Percentiles rank a stretch among this genome's conserved stretches.
phyloP scores from a whole-genome alignment of 2,888 invertebrate genomes.

The Myopa testacea region DNA sequence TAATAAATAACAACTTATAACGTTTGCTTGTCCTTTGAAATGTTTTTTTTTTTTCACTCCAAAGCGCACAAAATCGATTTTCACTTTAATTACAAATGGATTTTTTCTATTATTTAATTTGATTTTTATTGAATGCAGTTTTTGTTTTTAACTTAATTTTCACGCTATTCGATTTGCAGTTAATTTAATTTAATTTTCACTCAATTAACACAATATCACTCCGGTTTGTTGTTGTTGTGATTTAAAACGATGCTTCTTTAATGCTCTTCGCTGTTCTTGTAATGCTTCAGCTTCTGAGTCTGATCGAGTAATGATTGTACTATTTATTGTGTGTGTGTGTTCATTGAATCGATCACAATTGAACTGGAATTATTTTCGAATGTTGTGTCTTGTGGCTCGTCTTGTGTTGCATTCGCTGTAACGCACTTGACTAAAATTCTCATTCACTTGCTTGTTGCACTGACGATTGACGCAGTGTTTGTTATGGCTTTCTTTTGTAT shows the following conservation, averaged over 20 bases:
- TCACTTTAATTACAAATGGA: conserved; percentile 39
- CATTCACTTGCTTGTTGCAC: neutral
- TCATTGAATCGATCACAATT: too few species aligned
- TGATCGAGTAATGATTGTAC: too few species aligned
- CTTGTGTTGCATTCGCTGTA: neutral
- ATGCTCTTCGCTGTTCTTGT: neutral
- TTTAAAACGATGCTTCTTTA: neutral
- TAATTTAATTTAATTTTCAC: conserved; percentile 4
- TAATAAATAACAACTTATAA: conserved; percentile 66
- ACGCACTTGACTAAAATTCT: neutral
- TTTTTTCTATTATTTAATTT: neutral
- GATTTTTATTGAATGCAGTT: neutral
- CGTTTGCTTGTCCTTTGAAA: conserved; percentile 44
- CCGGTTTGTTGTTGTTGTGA: neutral
- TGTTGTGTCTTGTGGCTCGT: neutral
- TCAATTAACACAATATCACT: neutral
- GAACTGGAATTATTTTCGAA: neutral
- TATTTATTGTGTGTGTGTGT: too few species aligned
- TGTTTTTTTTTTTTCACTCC: neutral
- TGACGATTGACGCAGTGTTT: too few species aligned
- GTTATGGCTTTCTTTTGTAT: too few species aligned
- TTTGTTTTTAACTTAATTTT: neutral
- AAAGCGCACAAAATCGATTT: conserved; percentile 48
- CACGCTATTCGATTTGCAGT: neutral
- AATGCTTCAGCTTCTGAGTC: neutral